Base-by-base conservation (phyloP, 2,113 vertebrate species). In the Struthidea cinerea region DNA sequence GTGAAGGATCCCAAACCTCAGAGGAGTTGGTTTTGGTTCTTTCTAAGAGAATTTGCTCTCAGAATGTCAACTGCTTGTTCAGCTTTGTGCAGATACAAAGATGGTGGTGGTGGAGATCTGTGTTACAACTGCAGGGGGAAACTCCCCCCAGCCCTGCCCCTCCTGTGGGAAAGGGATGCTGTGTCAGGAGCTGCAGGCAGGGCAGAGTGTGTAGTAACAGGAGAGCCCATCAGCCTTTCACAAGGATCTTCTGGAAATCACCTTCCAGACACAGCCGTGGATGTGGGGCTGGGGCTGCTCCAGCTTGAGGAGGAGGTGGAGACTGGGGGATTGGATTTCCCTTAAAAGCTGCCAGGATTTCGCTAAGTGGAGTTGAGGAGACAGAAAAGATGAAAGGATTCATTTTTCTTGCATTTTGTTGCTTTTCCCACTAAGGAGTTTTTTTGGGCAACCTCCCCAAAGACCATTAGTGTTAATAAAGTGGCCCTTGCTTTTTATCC, bases 211-310 rank as follows among this genome's bases (percentile, higher is more conserved):
- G 35, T 4, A 3, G 42, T 4, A 4, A 33, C 14, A 28, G 44
- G 4, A 17, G 21, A 35, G 32, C 9, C 15, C 21, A 1, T 50
- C 35, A 68, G 59, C 64, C 44, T 64, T 42, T 33, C 9, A 1
- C 0, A 5, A 59, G 50, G 37, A 53, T 27, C 37, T 47, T 11
- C 41, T 41, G 42, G n/a, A 44, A 15, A 30, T 26, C 35, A 2
- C 37, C 46, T 46, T 13, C 56, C 41, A 42, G 26, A 6, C 2
- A 2, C 49, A 65, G 67, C 47, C 10, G 0, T 1, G 13, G 30
- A 4, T 49, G 16, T 49, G 39, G 23, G 49, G 22, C 39, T 56
- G 37, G 39, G 44, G 41, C 82, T 65, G 69, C 47, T 70, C 7
- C 46, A 41, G 21, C 56, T 26, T 9, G 18, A 37, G 18, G 16